Evolutionary conservation across 1,140 invertebrate species (phyloP).

Genomic region (Chymomyza costata): DNA sequence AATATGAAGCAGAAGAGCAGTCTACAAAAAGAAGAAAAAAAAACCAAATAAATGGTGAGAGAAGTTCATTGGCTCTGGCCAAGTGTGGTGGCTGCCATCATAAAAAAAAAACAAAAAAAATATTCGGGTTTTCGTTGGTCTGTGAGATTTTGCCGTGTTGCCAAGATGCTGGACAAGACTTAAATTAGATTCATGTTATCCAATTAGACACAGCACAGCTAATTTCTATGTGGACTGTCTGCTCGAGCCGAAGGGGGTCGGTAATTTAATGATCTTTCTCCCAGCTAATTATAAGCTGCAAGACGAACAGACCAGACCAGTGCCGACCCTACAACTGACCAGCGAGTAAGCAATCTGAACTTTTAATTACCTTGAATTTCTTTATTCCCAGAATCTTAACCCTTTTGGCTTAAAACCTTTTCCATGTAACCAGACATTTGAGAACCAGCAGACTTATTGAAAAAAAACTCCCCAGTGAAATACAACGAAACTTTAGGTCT

Average conservation of each 20-base stretch:
- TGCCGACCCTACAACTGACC: slow-evolving; percentile 14
- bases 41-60: slow-evolving; percentile 27
- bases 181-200: slow-evolving; percentile 68
- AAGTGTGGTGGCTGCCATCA: slow-evolving; percentile 23
- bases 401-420: slow-evolving; percentile 43
- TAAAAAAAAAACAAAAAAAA: slow-evolving; percentile 37
- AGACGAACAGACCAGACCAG: neutral
- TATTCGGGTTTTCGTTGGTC: slow-evolving; percentile 22
- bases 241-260: neutral
- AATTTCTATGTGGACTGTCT: slow-evolving; percentile 18
- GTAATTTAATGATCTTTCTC: slow-evolving; percentile 61
- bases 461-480: slow-evolving; percentile 26
- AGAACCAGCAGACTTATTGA: slow-evolving; percentile 35
- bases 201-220: slow-evolving; percentile 61
- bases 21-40: slow-evolving; percentile 10
- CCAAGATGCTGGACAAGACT: slow-evolving; percentile 55
- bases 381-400: slow-evolving; percentile 69
- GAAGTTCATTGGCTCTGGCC: slow-evolving; percentile 58
- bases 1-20: slow-evolving; percentile 31
- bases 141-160: slow-evolving; percentile 11
- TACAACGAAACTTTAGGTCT: neutral
- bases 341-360: slow-evolving; percentile 30
- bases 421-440: slow-evolving; percentile 43
- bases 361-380: slow-evolving; percentile 66
- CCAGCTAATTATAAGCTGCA: slow-evolving; percentile 61